Evolutionary conservation across 2,888 invertebrate genomes (phyloP).

Genomic region (Pherbina coryleti): DNA sequence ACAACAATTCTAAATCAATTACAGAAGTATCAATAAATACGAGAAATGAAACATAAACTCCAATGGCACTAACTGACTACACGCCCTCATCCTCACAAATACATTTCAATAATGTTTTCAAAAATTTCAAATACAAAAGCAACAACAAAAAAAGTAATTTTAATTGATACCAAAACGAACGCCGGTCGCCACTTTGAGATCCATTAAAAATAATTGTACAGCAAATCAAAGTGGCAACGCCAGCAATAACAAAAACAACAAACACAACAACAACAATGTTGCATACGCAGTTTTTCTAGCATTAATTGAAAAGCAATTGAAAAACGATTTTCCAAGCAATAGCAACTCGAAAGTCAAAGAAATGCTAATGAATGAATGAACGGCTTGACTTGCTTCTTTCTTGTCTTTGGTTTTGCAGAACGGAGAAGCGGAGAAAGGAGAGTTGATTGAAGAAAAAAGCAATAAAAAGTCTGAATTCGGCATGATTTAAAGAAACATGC

Average conservation of each 20-base stretch:
- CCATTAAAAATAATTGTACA: conserved; percentile 31
- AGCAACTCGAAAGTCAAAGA: not conserved
- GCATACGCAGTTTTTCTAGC: conserved; percentile 19
- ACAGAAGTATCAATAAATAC: no score
- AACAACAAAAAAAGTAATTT: not conserved
- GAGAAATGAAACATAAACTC: not conserved
- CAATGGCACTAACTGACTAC: not conserved
- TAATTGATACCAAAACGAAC: conserved; percentile 6
- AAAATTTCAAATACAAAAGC: not conserved
- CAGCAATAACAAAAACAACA: not conserved
- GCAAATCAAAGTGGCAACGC: conserved; percentile 13
- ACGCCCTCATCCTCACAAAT: not conserved
- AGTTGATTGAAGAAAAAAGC: not conserved
- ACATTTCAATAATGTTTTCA: not conserved
- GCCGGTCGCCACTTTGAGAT: conserved; percentile 16
- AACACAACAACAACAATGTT: not conserved
- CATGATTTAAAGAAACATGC: not conserved
- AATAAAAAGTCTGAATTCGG: no score
- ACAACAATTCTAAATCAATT: no score
- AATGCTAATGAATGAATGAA: not conserved
- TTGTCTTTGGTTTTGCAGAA: not conserved
- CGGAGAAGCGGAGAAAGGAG: not conserved
- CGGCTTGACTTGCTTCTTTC: no score
- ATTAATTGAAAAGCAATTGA: conserved; percentile 32
- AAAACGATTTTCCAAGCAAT: not conserved